Evolutionary conservation across 2,888 invertebrate genomes (phyloP).

Genomic region (Lottia gigantea): DNA sequence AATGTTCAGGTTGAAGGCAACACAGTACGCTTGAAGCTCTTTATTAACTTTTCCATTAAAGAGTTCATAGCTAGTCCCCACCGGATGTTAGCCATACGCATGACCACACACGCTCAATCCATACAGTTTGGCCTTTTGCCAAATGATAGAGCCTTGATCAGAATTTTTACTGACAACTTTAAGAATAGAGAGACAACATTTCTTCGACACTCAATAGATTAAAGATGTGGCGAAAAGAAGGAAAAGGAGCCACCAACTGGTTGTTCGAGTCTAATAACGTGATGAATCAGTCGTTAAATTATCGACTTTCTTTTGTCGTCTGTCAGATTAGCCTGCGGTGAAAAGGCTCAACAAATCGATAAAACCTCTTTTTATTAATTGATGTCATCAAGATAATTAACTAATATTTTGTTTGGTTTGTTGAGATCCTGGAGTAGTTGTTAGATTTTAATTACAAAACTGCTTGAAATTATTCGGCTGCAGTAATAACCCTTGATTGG

Average conservation of each 20-base stretch:
- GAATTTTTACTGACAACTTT: conserved; percentile 5
- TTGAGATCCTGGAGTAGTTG: too few species aligned
- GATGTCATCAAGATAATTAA: too few species aligned
- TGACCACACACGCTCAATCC: conserved; percentile 1
- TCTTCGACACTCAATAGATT: too few species aligned
- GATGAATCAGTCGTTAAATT: conserved; percentile 1
- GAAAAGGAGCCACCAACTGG: too few species aligned
- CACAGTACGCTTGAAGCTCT: neutral
- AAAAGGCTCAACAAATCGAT: neutral
- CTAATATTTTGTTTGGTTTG: too few species aligned
- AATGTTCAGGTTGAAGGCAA: neutral
- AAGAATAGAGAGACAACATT: too few species aligned
- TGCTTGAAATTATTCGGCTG: too few species aligned
- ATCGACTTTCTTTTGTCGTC: conserved; percentile 7
- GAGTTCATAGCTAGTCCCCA: neutral
- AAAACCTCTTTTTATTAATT: too few species aligned
- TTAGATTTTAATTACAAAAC: too few species aligned
- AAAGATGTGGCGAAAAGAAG: too few species aligned
- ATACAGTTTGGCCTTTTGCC: neutral
- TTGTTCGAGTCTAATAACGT: neutral
- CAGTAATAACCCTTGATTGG: too few species aligned
- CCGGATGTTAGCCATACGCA: conserved; percentile 5
- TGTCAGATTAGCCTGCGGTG: conserved; percentile 1
- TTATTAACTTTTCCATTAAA: conserved; percentile 3
- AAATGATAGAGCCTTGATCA: neutral